phyloP scores from a whole-genome alignment of 2,113 vertebrate genomes.

The Podarcis raffonei region DNA sequence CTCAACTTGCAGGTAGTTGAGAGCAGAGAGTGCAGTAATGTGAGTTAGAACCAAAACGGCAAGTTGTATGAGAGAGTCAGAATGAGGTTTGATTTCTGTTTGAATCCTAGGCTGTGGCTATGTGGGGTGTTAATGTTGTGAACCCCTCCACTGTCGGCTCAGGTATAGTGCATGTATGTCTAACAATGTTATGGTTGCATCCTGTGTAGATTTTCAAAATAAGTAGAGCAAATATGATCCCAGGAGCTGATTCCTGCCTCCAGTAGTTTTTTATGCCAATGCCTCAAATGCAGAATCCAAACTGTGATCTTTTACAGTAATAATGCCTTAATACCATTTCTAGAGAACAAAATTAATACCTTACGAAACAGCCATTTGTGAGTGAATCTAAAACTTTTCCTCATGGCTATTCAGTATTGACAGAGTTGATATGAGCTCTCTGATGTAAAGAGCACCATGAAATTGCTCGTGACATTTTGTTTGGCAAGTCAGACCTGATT shows the following conservation, averaged over 20 bases:
- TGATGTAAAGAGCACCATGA: constrained; percentile 9
- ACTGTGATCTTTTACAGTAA: background rate
- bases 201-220: background rate
- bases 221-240: background rate
- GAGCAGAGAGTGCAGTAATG: no score
- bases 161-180: background rate
- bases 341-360: background rate
- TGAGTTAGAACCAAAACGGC: no score
- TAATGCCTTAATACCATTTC: background rate
- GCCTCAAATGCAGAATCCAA: background rate
- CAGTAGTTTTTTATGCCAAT: background rate
- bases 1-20: no score
- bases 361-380: background rate
- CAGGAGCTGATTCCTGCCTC: background rate
- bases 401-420: background rate
- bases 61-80: no score
- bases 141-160: no score
- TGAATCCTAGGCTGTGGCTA: no score
- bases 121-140: no score
- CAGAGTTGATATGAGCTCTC: background rate
- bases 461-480: constrained; percentile 17
- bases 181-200: background rate
- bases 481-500: background rate
- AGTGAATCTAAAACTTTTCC: background rate
- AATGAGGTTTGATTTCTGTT: no score